Conservation (phyloP, 2,888 invertebrate genomes). For the Aphodius granarius region DNA sequence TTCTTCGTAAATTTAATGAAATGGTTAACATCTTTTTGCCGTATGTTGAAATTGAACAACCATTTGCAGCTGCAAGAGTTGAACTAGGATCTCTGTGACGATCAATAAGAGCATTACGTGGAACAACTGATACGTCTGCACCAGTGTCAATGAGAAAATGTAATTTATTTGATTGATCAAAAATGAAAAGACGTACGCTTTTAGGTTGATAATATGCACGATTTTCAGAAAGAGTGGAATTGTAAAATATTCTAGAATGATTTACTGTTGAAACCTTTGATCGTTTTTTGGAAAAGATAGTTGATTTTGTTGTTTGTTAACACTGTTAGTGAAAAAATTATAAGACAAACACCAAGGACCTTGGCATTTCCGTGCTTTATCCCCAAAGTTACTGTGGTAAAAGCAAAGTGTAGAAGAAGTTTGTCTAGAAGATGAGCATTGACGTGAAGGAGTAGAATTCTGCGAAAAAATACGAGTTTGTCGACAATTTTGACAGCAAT, state of each 20-base stretch:
- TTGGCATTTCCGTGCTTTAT: too few relatives aligned
- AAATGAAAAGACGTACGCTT: slow-evolving; percentile 25
- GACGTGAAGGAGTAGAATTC: neutral
- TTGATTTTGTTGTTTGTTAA: too few relatives aligned
- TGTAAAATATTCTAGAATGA: too few relatives aligned
- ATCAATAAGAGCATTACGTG: neutral
- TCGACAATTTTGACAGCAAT: neutral
- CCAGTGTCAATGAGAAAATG: slow-evolving; percentile 24
- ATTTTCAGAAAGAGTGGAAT: too few relatives aligned
- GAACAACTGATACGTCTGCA: neutral
- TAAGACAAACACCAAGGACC: too few relatives aligned
- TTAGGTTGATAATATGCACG: too few relatives aligned
- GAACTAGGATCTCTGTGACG: slow-evolving; percentile 6
- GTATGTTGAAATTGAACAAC: neutral
- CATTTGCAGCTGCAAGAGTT: slow-evolving; percentile 10
- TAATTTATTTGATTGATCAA: slow-evolving; percentile 15
- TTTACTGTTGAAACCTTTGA: too few relatives aligned
- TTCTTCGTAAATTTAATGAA: neutral
- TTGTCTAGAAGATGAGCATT: neutral
- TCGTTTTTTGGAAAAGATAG: too few relatives aligned
- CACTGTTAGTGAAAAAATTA: too few relatives aligned
- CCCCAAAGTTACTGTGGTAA: neutral
- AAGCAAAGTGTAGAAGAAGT: neutral
- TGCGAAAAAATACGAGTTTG: neutral
- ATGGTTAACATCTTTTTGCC: slow-evolving; percentile 35